A percentile compares a stretch with the other conserved stretches of the same genome.
Evolutionary conservation across 2,888 invertebrate genomes (phyloP).

Genomic region (Cynaeus angustus): DNA sequence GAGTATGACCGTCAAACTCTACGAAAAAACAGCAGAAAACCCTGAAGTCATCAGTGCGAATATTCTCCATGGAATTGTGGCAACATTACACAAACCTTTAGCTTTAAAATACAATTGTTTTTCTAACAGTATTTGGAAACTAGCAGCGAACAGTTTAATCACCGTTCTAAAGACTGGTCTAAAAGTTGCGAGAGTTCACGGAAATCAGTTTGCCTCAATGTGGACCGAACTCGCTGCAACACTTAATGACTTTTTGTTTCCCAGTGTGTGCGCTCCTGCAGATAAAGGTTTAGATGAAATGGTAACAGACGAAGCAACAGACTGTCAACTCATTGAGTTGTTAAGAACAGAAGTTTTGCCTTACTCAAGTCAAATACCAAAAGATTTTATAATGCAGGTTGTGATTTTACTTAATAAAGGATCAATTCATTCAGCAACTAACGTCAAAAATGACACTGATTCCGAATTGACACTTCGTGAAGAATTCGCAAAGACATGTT

Average conservation of each 20-base stretch:
- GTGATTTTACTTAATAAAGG: conserved; percentile 90
- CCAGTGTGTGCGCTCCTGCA: conserved; percentile 79
- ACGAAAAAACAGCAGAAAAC: conserved; percentile 82
- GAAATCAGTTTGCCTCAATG: conserved; percentile 82
- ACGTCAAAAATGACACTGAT: conserved; percentile 82
- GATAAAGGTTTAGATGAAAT: conserved; percentile 77
- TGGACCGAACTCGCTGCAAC: conserved; percentile 92
- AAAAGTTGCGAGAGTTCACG: conserved; percentile 87
- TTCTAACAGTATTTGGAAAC: conserved; percentile 87
- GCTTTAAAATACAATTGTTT: conserved; percentile 88
- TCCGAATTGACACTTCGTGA: conserved; percentile 89
- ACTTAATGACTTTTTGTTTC: conserved; percentile 94
- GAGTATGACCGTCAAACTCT: conserved; percentile 83
- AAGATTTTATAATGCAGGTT: conserved; percentile 87
- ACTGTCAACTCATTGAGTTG: conserved; percentile 87
- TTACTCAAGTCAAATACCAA: conserved; percentile 84
- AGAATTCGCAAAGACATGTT: conserved; percentile 97
- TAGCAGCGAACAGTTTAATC: conserved; percentile 84
- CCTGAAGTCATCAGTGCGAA: conserved; percentile 81
- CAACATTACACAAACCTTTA: conserved; percentile 83
- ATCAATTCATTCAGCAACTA: conserved; percentile 85
- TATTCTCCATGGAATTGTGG: conserved; percentile 79
- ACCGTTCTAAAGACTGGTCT: conserved; percentile 88
- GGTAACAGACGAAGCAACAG: conserved; percentile 84
- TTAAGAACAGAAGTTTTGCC: conserved; percentile 88